Percentiles rank a stretch among this genome's conserved stretches.
phyloP scores from a whole-genome alignment of 2,113 vertebrate species.

The Neogobius melanostomus region DNA sequence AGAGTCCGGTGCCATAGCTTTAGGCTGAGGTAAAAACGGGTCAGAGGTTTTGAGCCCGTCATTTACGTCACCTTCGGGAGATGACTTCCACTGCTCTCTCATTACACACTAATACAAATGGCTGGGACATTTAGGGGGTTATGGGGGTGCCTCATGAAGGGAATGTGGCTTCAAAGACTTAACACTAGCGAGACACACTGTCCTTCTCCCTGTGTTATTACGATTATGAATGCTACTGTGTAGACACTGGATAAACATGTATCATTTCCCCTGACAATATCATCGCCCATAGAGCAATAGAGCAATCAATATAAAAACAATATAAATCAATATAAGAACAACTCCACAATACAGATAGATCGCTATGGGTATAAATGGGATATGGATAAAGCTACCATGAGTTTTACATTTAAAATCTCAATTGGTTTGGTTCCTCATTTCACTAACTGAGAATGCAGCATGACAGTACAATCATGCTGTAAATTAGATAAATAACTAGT shows the following conservation, averaged over 20 bases:
- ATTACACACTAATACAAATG: constrained; percentile 23
- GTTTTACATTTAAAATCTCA: no score
- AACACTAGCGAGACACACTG: neutral
- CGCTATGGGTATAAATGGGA: no score
- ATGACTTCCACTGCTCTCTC: constrained; percentile 15
- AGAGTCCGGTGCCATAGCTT: constrained; percentile 12
- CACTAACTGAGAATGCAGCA: no score
- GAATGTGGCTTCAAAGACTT: constrained; percentile 34
- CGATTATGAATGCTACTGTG: neutral
- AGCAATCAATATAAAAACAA: no score
- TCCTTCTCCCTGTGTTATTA: constrained; percentile 2
- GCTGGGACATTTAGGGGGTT: constrained; percentile 12
- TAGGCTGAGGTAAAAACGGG: constrained; percentile 26
- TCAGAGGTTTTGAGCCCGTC: constrained; percentile 23
- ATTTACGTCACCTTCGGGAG: constrained; percentile 18
- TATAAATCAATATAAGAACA: no score
- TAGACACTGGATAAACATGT: constrained; percentile 2
- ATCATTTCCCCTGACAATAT: neutral
- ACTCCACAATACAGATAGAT: no score
- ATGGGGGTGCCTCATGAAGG: constrained; percentile 8
- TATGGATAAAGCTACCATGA: no score
- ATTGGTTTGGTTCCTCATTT: no score
- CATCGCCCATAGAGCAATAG: no score
- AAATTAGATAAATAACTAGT: no score
- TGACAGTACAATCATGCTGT: neutral